Conservation (phyloP, 2,113 vertebrate species). For the Chionodraco myersi region DNA sequence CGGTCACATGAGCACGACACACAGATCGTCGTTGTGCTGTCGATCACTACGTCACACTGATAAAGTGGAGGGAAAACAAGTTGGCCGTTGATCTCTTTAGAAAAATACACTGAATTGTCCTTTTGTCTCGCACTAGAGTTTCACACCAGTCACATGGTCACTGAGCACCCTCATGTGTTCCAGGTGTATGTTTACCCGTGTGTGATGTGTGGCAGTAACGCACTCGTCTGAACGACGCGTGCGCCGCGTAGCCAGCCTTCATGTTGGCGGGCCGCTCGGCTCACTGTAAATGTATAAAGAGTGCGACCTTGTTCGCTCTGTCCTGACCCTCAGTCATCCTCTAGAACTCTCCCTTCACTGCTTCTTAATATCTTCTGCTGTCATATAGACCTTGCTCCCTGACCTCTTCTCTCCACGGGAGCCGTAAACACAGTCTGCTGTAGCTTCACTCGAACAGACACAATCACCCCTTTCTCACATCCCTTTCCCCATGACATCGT, state of each 20-base stretch:
- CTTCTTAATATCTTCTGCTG: constrained; percentile 23
- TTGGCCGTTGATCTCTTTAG: too few relatives aligned
- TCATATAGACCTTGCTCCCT: constrained; percentile 3
- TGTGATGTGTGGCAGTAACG: constrained; percentile 9
- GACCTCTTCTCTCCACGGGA: constrained; percentile 9
- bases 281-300: constrained; percentile 27
- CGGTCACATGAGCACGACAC: neutral
- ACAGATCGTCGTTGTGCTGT: neutral
- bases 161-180: neutral
- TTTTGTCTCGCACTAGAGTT: neutral
- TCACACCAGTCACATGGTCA: neutral
- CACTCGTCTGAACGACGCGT: constrained; percentile 4
- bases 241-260: neutral
- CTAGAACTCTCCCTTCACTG: constrained; percentile 41
- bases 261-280: neutral
- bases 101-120: neutral
- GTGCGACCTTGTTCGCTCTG: constrained; percentile 19
- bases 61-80: neutral
- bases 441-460: neutral
- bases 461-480: neutral
- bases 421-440: neutral
- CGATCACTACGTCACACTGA: neutral
- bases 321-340: constrained; percentile 26
- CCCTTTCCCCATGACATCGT: neutral
- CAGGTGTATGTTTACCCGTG: neutral